Percentiles rank a stretch among this genome's conserved stretches.
These are phyloP conservation scores for Hemicordylus capensis DNA, from an alignment of 2,113 vertebrate genomes.

Conservation along the genomic window DNA sequence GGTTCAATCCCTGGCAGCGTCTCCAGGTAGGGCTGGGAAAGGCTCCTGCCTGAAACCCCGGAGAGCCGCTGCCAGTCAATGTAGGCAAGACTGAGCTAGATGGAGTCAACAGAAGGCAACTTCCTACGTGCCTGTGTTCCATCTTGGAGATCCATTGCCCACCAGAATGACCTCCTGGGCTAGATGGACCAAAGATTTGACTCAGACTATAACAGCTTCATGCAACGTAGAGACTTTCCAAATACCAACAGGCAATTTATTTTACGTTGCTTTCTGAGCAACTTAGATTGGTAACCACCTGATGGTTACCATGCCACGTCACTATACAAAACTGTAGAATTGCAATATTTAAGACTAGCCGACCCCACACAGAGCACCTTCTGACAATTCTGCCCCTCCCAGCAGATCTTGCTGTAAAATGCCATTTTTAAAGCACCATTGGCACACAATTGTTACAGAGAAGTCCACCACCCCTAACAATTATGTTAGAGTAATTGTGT, in stretches of 20 bases:
- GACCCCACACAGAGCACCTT: too few relatives aligned
- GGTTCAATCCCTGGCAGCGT: too few relatives aligned
- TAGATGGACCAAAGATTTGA: rapidly evolving
- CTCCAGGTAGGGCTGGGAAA: too few relatives aligned
- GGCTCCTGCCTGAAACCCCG: too few relatives aligned
- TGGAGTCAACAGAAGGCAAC: too few relatives aligned
- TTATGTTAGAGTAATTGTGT: slow-evolving; percentile 51
- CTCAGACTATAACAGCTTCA: background rate
- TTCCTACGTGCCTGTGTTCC: too few relatives aligned
- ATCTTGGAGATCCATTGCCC: too few relatives aligned
- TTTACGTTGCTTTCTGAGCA: background rate
- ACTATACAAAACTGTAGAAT: background rate
- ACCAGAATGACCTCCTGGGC: too few relatives aligned
- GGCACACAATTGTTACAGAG: background rate
- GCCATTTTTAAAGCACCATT: slow-evolving; percentile 14
- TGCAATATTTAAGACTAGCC: slow-evolving; percentile 3
- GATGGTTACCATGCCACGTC: background rate
- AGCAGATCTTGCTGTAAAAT: background rate
- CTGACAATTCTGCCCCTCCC: too few relatives aligned
- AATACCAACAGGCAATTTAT: background rate
- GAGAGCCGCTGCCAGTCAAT: too few relatives aligned
- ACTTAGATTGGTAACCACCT: background rate
- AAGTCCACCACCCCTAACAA: background rate
- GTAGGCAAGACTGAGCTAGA: too few relatives aligned
- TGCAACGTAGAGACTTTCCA: background rate